A percentile compares a stretch with the other conserved stretches of the same genome.
phyloP scores from a whole-genome alignment of 2,888 invertebrate species.

The Marasmarcha lunaedactyla region DNA sequence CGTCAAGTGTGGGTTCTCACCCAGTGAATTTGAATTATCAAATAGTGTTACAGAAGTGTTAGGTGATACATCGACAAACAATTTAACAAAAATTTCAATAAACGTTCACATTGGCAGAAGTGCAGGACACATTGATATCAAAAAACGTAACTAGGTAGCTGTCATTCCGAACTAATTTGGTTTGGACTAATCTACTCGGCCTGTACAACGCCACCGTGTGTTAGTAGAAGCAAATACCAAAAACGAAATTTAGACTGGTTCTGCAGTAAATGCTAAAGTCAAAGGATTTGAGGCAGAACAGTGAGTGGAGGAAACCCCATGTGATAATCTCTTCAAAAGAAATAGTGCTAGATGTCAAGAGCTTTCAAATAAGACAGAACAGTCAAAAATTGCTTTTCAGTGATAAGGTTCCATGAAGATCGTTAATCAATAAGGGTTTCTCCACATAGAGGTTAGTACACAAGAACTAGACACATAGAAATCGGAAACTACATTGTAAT shows the following conservation, averaged over 20 bases:
- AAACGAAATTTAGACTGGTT: conserved; percentile 72
- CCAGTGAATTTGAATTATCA: conserved; percentile 29
- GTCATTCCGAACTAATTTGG: conserved; percentile 59
- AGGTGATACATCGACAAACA: conserved; percentile 66
- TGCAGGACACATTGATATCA: conserved; percentile 47
- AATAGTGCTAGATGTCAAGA: too few relatives aligned
- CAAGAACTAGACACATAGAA: conserved; percentile 56
- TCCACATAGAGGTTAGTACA: conserved; percentile 43
- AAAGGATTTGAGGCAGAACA: conserved; percentile 52
- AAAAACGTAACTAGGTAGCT: conserved; percentile 54
- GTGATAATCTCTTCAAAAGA: too few relatives aligned
- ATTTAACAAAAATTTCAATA: conserved; percentile 59
- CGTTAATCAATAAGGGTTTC: conserved; percentile 37
- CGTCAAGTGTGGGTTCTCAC: conserved; percentile 38
- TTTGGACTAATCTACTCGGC: conserved; percentile 57
- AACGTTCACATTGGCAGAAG: conserved; percentile 61
- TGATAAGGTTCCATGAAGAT: conserved; percentile 1
- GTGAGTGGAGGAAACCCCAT: conserved; percentile 43
- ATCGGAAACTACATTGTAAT: conserved; percentile 39
- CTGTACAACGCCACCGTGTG: conserved; percentile 64
- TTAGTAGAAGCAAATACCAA: conserved; percentile 64
- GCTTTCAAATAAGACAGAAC: too few relatives aligned
- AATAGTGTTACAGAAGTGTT: conserved; percentile 48
- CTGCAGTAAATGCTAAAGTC: conserved; percentile 49
- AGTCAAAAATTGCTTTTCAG: too few relatives aligned